A percentile compares a stretch with the other conserved stretches of the same genome.
Evolutionary conservation across 2,888 invertebrate species (phyloP).

Genomic region (Neoascia interrupta): DNA sequence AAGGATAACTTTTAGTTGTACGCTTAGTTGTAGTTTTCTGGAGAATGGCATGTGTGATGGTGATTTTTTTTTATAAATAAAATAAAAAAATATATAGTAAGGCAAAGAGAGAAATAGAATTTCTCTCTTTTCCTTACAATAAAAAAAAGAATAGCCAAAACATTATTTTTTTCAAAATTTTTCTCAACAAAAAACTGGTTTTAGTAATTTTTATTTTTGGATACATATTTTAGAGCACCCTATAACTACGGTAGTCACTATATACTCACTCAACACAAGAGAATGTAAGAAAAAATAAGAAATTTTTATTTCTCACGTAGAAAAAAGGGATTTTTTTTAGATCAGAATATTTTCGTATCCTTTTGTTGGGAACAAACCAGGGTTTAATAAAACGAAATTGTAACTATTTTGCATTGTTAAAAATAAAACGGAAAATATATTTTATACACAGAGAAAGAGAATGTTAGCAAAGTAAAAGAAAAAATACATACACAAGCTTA

Average conservation of each 20-base stretch:
- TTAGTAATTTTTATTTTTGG: no score
- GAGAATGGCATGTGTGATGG: slow-evolving; percentile 64
- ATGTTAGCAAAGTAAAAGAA: background rate
- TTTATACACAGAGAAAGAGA: slow-evolving; percentile 20
- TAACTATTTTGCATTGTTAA: slow-evolving; percentile 16
- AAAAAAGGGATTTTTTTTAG: no score
- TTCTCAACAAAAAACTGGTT: no score
- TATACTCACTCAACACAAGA: background rate
- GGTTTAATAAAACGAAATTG: slow-evolving; percentile 3
- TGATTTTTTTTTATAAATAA: slow-evolving; percentile 36
- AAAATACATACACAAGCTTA: slow-evolving; percentile 24
- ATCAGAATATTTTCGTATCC: no score
- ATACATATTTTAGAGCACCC: slow-evolving; percentile 10
- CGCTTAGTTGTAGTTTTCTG: slow-evolving; percentile 52
- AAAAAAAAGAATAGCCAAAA: slow-evolving; percentile 7
- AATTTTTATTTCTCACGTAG: background rate
- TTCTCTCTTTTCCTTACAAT: slow-evolving; percentile 8
- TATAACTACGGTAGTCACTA: background rate
- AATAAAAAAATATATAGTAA: slow-evolving; percentile 2
- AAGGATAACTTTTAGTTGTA: slow-evolving; percentile 55
- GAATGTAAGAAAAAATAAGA: background rate
- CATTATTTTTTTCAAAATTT: slow-evolving; percentile 2
- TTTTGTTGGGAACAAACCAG: background rate
- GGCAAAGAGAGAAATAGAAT: slow-evolving; percentile 41
- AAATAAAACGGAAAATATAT: slow-evolving; percentile 13